Conservation (phyloP, 1,140 invertebrate genomes). For the Scaptomyza pallida region DNA sequence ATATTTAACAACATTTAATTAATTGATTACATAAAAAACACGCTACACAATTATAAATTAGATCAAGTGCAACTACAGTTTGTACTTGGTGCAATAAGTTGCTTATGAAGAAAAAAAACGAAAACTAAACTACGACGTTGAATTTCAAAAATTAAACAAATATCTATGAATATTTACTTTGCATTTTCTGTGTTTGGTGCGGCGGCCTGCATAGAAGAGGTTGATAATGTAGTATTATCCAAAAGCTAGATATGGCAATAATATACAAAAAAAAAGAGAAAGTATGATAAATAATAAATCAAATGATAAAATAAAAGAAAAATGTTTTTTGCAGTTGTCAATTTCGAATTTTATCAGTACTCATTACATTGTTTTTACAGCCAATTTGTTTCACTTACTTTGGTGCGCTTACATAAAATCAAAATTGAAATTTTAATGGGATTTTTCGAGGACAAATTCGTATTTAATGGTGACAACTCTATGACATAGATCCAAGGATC, state of each 20-base stretch:
- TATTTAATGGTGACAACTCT: slow-evolving; percentile 16
- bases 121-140: slow-evolving; percentile 35
- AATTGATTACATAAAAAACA: slow-evolving; percentile 3
- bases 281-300: slow-evolving; percentile 63
- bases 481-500: not conserved
- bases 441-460: slow-evolving; percentile 50
- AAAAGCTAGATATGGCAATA: slow-evolving; percentile 86
- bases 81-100: slow-evolving; percentile 35
- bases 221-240: slow-evolving; percentile 85
- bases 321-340: slow-evolving; percentile 13
- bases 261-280: slow-evolving; percentile 47
- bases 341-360: slow-evolving; percentile 18
- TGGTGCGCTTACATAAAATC: slow-evolving; percentile 63
- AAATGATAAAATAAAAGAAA: slow-evolving; percentile 45
- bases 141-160: slow-evolving; percentile 56
- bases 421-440: slow-evolving; percentile 38
- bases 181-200: slow-evolving; percentile 84
- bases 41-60: slow-evolving; percentile 2
- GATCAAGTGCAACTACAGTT: slow-evolving; percentile 29
- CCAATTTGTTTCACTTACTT: slow-evolving; percentile 74
- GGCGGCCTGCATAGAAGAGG: slow-evolving; percentile 84
- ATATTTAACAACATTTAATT: slow-evolving; percentile 1
- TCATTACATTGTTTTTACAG: slow-evolving; percentile 34
- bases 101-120: slow-evolving; percentile 23
- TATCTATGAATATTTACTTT: slow-evolving; percentile 86